Percentiles rank a stretch among this genome's conserved stretches.
Evolutionary conservation across 1,140 invertebrate species (phyloP).

Genomic region (Heliothis subflexa): DNA sequence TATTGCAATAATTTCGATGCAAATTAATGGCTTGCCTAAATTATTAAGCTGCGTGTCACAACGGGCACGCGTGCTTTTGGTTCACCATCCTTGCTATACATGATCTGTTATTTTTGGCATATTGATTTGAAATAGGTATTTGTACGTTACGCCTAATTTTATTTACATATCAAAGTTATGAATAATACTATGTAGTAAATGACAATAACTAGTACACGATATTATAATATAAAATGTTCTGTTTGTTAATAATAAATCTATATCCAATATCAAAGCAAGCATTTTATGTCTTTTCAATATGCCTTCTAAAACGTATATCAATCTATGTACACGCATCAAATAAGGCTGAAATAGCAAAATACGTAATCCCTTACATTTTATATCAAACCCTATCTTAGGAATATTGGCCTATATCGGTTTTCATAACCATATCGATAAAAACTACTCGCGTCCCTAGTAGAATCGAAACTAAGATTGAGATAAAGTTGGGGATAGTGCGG

Average conservation of each 20-base stretch:
- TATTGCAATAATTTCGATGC: too few species aligned
- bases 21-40: too few species aligned
- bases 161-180: not conserved
- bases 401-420: slow-evolving; percentile 59
- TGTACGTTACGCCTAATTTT: too few species aligned
- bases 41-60: too few species aligned
- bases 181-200: too few species aligned
- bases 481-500: slow-evolving; percentile 77
- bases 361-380: slow-evolving; percentile 48
- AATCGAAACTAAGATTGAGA: slow-evolving; percentile 82
- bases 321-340: slow-evolving; percentile 37
- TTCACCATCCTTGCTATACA: too few species aligned
- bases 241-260: slow-evolving; percentile 18
- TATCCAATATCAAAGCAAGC: slow-evolving; percentile 27
- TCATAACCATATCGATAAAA: slow-evolving; percentile 71
- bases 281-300: slow-evolving; percentile 33
- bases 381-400: slow-evolving; percentile 43
- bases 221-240: not conserved
- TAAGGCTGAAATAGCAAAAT: slow-evolving; percentile 42
- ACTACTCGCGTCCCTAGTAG: slow-evolving; percentile 69
- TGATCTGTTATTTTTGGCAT: too few species aligned
- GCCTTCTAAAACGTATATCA: not conserved
- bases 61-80: too few species aligned
- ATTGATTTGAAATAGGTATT: too few species aligned
- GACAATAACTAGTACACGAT: slow-evolving; percentile 4